Conservation (phyloP, 2,888 invertebrate species). For the Nomada ferruginata region DNA sequence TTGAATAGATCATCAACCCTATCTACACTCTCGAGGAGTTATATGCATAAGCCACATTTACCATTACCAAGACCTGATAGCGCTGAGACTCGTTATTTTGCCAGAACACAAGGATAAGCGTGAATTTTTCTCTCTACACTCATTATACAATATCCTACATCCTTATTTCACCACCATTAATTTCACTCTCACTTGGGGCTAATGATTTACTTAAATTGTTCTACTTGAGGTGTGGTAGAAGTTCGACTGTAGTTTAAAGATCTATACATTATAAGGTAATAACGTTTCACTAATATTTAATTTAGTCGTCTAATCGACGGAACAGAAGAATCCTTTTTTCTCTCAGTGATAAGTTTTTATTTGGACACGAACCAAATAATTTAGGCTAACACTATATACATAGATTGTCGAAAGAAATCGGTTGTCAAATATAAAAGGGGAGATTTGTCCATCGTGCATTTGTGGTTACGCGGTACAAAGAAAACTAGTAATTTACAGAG, state of each 20-base stretch:
- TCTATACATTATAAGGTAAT: too few relatives aligned
- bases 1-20: conserved; percentile 32
- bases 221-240: not conserved
- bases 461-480: not conserved
- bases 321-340: too few relatives aligned
- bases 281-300: too few relatives aligned
- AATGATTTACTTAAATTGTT: not conserved
- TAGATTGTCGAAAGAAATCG: not conserved
- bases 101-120: conserved; percentile 14
- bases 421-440: not conserved
- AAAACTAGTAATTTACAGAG: conserved; percentile 20
- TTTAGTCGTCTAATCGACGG: too few relatives aligned
- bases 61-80: conserved; percentile 46
- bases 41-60: conserved; percentile 11
- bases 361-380: too few relatives aligned
- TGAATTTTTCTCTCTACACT: not conserved
- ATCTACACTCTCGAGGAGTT: conserved; percentile 12
- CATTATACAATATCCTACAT: not conserved
- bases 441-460: not conserved
- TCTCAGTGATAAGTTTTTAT: too few relatives aligned
- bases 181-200: not conserved
- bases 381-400: too few relatives aligned
- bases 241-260: too few relatives aligned
- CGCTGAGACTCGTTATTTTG: conserved; percentile 31
- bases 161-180: not conserved